A percentile compares a stretch with the other conserved stretches of the same genome.
Evolutionary conservation across 2,113 vertebrate species (phyloP).

Genomic region (Cephalophus harveyi): DNA sequence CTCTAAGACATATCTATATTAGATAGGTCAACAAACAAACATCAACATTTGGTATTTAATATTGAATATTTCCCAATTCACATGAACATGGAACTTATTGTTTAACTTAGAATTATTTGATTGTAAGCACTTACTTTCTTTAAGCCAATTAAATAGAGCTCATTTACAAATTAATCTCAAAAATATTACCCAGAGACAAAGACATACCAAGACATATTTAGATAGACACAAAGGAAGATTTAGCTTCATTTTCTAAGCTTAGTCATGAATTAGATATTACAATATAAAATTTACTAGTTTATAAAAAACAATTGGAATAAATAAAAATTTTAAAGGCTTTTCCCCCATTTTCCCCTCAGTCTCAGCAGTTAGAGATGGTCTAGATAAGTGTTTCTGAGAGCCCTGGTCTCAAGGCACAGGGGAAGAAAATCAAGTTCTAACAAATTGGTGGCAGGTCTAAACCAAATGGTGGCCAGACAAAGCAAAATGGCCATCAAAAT

Average conservation of each 20-base stretch:
- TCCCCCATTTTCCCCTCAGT: neutral
- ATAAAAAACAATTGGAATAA: neutral
- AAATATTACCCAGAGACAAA: neutral
- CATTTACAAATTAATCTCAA: neutral
- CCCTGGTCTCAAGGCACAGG: neutral
- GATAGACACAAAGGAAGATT: neutral
- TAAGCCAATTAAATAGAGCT: neutral
- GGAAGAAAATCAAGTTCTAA: neutral
- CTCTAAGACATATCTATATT: neutral
- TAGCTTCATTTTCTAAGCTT: neutral
- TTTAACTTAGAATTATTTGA: neutral
- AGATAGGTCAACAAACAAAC: neutral
- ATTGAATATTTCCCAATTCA: neutral
- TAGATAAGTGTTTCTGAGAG: neutral
- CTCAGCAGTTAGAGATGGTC: neutral
- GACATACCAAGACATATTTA: neutral
- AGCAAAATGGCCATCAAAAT: neutral
- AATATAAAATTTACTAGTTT: neutral
- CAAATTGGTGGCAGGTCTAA: neutral
- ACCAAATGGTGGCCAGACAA: neutral
- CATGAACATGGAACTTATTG: neutral
- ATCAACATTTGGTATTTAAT: neutral
- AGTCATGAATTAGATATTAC: neutral
- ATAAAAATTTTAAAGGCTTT: neutral
- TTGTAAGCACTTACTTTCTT: neutral